These are phyloP conservation scores for Tachysurus vachellii DNA, from an alignment of 2,113 vertebrate species.

Conservation along the genomic window DNA sequence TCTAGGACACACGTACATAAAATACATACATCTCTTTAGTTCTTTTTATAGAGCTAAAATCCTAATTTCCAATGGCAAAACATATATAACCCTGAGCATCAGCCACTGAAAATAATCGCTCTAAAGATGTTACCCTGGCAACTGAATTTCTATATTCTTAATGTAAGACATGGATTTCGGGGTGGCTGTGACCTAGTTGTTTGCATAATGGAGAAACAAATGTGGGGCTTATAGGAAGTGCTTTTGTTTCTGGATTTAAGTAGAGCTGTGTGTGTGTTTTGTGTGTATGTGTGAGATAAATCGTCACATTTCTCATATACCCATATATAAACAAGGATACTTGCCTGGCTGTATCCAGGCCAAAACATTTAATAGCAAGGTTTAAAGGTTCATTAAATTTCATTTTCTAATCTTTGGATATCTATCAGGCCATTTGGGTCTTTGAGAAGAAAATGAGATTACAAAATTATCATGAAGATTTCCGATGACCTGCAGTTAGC, in stretches of 20 bases:
- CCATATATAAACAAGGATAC: background rate
- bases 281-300: background rate
- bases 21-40: background rate
- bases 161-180: constrained; percentile 15
- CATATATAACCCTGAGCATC: background rate
- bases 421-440: background rate
- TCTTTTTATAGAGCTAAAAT: background rate
- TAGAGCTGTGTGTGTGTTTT: background rate
- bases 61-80: background rate
- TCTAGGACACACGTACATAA: background rate
- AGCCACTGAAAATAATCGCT: background rate
- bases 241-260: constrained; percentile 12
- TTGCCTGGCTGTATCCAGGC: background rate
- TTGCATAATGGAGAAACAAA: constrained; percentile 14
- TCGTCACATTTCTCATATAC: background rate
- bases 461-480: background rate
- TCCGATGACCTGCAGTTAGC: background rate
- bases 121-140: constrained; percentile 24
- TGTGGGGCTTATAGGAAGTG: constrained; percentile 7
- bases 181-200: constrained; percentile 43
- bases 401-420: background rate
- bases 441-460: background rate
- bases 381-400: background rate
- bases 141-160: constrained; percentile 19
- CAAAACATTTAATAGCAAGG: background rate